Evolutionary conservation across 2,797 vertebrate species (phyloP).

Genomic region (Molossus molossus): DNA sequence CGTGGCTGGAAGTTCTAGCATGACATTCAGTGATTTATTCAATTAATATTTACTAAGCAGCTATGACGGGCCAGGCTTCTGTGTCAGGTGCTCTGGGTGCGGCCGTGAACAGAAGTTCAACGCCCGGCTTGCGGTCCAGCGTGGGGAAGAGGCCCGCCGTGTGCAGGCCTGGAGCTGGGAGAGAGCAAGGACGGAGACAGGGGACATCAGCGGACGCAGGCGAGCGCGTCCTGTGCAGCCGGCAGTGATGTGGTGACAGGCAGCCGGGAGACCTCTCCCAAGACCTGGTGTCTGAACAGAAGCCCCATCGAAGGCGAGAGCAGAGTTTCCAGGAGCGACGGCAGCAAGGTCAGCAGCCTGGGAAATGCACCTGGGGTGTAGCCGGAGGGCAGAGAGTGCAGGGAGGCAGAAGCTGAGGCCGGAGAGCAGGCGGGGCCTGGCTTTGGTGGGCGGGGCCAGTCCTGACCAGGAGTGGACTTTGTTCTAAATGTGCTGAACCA

Average conservation of each 20-base stretch:
- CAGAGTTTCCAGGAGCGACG: neutral
- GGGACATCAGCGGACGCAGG: too few species aligned
- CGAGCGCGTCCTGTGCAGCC: accelerated
- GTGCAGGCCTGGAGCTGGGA: neutral
- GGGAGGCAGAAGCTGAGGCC: neutral
- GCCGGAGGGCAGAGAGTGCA: neutral
- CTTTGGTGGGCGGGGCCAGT: neutral
- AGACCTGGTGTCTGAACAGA: neutral
- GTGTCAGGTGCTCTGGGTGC: accelerated
- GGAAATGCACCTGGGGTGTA: accelerated
- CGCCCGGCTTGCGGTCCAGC: neutral
- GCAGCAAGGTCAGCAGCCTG: neutral
- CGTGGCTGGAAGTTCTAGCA: neutral
- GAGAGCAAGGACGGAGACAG: neutral
- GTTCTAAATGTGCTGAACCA: neutral
- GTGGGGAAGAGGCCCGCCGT: accelerated
- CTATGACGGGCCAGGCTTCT: neutral
- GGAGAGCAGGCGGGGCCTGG: neutral
- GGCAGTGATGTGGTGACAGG: neutral
- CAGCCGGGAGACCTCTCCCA: neutral
- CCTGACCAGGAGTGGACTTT: neutral
- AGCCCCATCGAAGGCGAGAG: neutral
- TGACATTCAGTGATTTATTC: neutral
- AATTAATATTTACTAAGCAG: slow-evolving; percentile 53
- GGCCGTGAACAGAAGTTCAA: neutral